Evolutionary conservation across 2,888 invertebrate genomes (phyloP).

Genomic region (Polymixis lichenea): DNA sequence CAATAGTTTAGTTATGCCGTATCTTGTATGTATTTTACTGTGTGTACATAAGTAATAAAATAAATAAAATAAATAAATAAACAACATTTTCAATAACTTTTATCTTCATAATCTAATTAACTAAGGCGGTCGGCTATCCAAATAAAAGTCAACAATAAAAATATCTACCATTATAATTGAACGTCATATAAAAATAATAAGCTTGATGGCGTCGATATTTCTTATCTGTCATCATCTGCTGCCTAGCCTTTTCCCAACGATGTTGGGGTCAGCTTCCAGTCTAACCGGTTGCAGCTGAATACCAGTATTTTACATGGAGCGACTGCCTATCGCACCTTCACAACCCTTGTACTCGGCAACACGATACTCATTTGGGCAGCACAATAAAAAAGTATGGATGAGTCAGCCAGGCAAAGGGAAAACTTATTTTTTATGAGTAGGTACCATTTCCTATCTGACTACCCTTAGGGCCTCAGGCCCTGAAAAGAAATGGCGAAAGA

Average conservation of each 20-base stretch:
- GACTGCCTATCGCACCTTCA: background rate
- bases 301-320: background rate
- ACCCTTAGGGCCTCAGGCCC: no score
- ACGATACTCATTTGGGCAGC: background rate
- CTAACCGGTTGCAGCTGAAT: background rate
- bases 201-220: background rate
- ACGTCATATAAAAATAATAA: background rate
- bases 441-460: background rate
- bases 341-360: background rate
- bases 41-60: no score
- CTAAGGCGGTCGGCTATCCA: no score
- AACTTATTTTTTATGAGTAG: background rate
- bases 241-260: background rate
- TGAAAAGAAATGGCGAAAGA: background rate
- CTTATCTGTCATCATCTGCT: background rate
- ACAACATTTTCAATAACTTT: background rate
- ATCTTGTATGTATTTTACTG: no score
- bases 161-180: no score
- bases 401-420: background rate
- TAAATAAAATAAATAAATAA: no score
- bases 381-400: background rate
- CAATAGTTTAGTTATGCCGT: no score
- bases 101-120: background rate
- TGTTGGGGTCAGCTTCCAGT: background rate
- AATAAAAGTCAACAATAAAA: background rate